Evolutionary conservation across 2,113 vertebrate species (phyloP).

Genomic region (Dolichotis patagonum): DNA sequence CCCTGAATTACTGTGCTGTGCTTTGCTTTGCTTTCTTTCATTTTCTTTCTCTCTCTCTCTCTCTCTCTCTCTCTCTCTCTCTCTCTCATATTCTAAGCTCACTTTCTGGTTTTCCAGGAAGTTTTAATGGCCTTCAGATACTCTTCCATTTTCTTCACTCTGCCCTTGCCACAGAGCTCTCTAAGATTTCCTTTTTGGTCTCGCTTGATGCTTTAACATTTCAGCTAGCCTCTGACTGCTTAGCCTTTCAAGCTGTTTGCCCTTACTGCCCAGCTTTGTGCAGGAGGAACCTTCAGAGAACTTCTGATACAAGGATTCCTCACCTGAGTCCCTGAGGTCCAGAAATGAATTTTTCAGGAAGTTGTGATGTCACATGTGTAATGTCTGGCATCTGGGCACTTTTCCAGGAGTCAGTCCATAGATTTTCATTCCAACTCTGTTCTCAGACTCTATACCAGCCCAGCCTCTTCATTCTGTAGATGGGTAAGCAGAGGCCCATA

Average conservation of each 20-base stretch:
- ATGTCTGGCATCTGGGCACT: not conserved
- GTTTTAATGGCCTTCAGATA: not conserved
- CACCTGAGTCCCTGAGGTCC: not conserved
- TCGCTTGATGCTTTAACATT: not conserved
- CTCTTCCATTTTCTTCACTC: not conserved
- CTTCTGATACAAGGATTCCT: not conserved
- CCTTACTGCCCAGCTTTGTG: not conserved
- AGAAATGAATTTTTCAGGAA: not conserved
- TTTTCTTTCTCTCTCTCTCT: not conserved
- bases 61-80: too few species aligned
- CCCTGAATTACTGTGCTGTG: not conserved
- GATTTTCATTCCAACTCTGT: not conserved
- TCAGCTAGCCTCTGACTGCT: not conserved
- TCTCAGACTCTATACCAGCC: not conserved
- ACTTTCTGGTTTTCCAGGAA: not conserved
- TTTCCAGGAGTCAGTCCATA: not conserved
- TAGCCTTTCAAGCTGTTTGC: not conserved
- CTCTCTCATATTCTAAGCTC: not conserved
- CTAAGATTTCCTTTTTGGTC: not conserved
- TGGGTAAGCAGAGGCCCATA: not conserved
- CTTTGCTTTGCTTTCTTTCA: not conserved
- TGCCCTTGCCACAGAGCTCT: not conserved
- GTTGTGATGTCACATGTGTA: not conserved
- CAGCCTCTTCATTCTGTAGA: not conserved
- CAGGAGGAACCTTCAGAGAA: not conserved